Base-by-base conservation (phyloP, 2,113 vertebrate genomes). In the Taxidea taxus region DNA sequence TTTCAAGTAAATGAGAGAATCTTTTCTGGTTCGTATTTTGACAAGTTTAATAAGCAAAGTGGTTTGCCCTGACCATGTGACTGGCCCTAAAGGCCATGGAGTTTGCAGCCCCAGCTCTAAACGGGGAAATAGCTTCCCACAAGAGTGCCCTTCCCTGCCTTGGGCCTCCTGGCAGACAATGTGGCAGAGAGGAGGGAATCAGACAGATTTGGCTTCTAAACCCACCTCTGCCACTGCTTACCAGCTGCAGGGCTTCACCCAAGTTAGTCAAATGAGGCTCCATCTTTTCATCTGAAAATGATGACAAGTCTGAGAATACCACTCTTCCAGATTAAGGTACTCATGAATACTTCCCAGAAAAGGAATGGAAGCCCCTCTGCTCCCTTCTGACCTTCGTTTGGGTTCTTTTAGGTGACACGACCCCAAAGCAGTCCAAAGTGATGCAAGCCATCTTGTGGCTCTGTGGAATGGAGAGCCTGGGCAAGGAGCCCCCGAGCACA, bases 401-500 rank as follows among this genome's bases (percentile, higher is more conserved):
- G 96, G 51, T 93, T 83, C 16, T 34, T 93, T 0, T 11, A 99
- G 99, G 97, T 6, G 27, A 95, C 0, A 4, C 18, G 0, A 7
- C 85, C 34, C 87, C 56, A 27, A 96, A 97, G 16, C 96, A 34
- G 49, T 99, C 99, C 25, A 99, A 98, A 95, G 96, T 99, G 88
- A 88, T 98, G 95, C 98, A 97, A 31, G 96, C 98, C 62, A 3
- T 99, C 37, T 98, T 99, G 97, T 99, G 99, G 99, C 98, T 99
- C 81, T 99, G 99, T 34, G 99, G 99, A 78, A 99, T 99, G 99
- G 99, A 99, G 64, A 97, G 92, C 56, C 82, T 84, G 44, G 95
- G 47, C 51, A 91, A 97, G 7, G 4, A 97, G 20, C 15, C 98
- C 0, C 47, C 85, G 14, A 6, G 2, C 27, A 98, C 93, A 8